Conservation (phyloP, 53 echinoderm and acorn worm species). For the Arbacia lixula region DNA sequence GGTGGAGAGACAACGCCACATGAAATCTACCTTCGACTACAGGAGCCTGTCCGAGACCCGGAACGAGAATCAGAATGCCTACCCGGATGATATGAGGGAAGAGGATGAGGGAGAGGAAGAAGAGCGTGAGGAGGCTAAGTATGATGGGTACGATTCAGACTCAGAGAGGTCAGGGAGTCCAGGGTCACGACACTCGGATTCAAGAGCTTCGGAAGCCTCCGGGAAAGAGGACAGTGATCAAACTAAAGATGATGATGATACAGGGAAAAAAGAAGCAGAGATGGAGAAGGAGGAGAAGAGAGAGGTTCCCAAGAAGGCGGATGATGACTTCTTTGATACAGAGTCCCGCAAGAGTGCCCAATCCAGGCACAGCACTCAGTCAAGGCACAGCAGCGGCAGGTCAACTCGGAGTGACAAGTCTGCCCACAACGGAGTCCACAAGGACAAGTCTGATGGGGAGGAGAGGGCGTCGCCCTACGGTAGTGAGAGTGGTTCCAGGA, state of each 20-base stretch:
- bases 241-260: slow-evolving; percentile 18
- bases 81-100: slow-evolving; percentile 35
- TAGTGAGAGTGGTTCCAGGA: slow-evolving; percentile 12
- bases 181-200: slow-evolving; percentile 12
- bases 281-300: neutral
- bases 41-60: slow-evolving; percentile 26
- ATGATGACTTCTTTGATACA: slow-evolving; percentile 57
- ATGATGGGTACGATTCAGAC: slow-evolving; percentile 21
- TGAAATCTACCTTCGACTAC: slow-evolving; percentile 78
- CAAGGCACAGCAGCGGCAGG: slow-evolving; percentile 42
- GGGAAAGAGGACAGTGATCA: neutral
- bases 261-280: slow-evolving; percentile 18
- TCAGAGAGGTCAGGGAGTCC: slow-evolving; percentile 16
- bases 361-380: slow-evolving; percentile 53
- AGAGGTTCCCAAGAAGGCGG: neutral
- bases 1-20: slow-evolving; percentile 71
- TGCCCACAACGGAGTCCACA: slow-evolving; percentile 2
- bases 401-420: slow-evolving; percentile 16
- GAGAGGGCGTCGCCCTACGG: slow-evolving; percentile 7
- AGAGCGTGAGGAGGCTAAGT: neutral
- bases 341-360: slow-evolving; percentile 17
- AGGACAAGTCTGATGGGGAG: slow-evolving; percentile 7
- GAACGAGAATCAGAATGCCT: slow-evolving; percentile 80
- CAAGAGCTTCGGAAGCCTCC: slow-evolving; percentile 50
- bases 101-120: slow-evolving; percentile 15